Evolutionary conservation across 2,113 vertebrate species (phyloP).

Genomic region (Lycaon pictus): DNA sequence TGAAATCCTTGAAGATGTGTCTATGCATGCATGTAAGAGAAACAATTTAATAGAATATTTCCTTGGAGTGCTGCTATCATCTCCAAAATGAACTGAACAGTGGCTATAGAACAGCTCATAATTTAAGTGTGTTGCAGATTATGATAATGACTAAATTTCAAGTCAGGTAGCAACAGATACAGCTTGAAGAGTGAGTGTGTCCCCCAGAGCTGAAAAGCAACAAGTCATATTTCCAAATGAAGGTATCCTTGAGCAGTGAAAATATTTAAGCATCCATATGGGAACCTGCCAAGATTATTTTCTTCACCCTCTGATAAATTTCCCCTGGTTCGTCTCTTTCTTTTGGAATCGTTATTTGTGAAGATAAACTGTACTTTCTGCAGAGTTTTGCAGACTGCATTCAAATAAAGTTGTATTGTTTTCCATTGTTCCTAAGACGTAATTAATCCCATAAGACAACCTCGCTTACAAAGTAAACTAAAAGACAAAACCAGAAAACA

Average conservation of each 20-base stretch:
- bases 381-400: conserved; percentile 59
- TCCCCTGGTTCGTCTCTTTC: conserved; percentile 44
- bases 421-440: conserved; percentile 73
- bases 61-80: background rate
- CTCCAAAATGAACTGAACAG: conserved; percentile 43
- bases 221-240: conserved; percentile 60
- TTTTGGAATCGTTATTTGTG: conserved; percentile 44
- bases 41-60: background rate
- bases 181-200: background rate
- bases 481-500: conserved; percentile 53
- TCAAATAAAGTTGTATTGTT: conserved; percentile 69
- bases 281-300: conserved; percentile 61
- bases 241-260: background rate
- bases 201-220: conserved; percentile 27
- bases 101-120: background rate
- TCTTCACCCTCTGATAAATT: conserved; percentile 36
- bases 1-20: conserved; percentile 38
- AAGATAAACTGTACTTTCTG: conserved; percentile 61
- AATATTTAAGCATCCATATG: conserved; percentile 49
- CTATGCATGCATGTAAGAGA: background rate
- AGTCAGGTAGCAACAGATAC: background rate
- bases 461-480: conserved; percentile 74
- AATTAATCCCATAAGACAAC: conserved; percentile 82
- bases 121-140: background rate
- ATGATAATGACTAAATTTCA: conserved; percentile 12